Conservation (phyloP, 2,797 vertebrate species). For the Mallotus villosus region DNA sequence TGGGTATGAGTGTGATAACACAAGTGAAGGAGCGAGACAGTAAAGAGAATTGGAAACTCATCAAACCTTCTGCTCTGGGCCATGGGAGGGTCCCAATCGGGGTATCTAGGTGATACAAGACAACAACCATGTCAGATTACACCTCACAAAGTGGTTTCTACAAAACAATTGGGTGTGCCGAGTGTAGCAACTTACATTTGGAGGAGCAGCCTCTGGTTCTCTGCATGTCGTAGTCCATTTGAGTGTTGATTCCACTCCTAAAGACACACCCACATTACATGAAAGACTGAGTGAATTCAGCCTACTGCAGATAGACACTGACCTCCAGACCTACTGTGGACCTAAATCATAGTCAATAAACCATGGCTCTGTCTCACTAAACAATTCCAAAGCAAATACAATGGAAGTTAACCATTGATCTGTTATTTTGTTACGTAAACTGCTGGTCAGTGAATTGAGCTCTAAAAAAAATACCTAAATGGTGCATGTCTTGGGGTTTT, state of each 20-base stretch:
- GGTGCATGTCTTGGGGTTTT: neutral
- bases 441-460: neutral
- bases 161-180: neutral
- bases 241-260: constrained; percentile 80
- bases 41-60: neutral
- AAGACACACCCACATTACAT: constrained; percentile 19
- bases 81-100: constrained; percentile 76
- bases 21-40: neutral
- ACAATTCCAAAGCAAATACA: neutral
- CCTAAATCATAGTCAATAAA: neutral
- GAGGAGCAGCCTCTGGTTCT: constrained; percentile 70
- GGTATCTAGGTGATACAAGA: constrained; percentile 67
- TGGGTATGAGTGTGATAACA: neutral
- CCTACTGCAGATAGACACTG: neutral
- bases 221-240: constrained; percentile 72
- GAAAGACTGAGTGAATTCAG: neutral
- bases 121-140: too few relatives aligned
- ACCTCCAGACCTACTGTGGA: neutral
- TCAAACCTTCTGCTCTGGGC: constrained; percentile 64
- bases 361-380: neutral
- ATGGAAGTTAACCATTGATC: constrained; percentile 1
- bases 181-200: constrained; percentile 66
- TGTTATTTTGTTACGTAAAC: neutral
- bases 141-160: neutral
- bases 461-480: constrained; percentile 9